Conservation (phyloP, 2,797 vertebrate species). For the Fundulus diaphanus region DNA sequence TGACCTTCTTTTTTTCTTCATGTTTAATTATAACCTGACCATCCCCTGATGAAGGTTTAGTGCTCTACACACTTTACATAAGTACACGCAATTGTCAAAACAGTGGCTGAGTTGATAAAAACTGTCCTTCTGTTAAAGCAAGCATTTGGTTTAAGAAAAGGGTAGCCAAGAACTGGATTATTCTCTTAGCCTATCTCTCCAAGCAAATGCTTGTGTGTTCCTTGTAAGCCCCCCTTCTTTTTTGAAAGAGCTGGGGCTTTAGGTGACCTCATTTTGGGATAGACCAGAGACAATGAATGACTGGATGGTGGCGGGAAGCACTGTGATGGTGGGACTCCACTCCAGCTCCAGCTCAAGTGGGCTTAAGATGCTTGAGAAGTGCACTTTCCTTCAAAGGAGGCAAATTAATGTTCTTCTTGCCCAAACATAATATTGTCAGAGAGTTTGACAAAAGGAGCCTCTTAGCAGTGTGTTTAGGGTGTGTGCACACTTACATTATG, state of each 20-base stretch:
- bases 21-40: background rate
- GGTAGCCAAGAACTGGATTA: conserved; percentile 23
- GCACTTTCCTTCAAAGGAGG: conserved; percentile 76
- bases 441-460: conserved; percentile 71
- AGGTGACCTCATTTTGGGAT: conserved; percentile 53
- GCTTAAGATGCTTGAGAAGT: conserved; percentile 77
- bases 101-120: background rate
- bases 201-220: conserved; percentile 34
- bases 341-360: conserved; percentile 73
- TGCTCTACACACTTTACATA: background rate
- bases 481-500: conserved; percentile 58
- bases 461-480: conserved; percentile 62
- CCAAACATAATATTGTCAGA: conserved; percentile 83
- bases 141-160: background rate
- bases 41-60: background rate
- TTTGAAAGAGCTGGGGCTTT: conserved; percentile 39
- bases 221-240: conserved; percentile 5
- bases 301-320: conserved; percentile 64
- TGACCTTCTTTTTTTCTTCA: background rate
- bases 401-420: conserved; percentile 83
- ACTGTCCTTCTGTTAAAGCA: background rate
- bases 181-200: conserved; percentile 17
- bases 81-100: background rate
- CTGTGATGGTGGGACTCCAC: conserved; percentile 54
- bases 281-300: conserved; percentile 68